Evolutionary conservation across 2,888 invertebrate species (phyloP), one percentile per base, ranked within the genome.

Genomic region (Poecilus cupreus): DNA sequence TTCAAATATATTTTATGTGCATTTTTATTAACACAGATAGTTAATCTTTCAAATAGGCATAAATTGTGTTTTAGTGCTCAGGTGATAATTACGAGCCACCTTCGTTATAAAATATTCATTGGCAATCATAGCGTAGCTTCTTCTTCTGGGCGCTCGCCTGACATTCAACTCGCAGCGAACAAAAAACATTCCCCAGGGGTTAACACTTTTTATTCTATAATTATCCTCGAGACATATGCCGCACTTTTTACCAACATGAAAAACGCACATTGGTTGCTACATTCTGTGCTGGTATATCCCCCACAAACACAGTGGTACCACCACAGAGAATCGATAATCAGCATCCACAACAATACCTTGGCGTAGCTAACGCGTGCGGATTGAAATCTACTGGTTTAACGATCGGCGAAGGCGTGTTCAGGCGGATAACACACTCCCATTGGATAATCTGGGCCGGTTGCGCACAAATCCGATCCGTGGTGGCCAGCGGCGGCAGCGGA

Each of bases 401-500:
- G 49, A 74, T 74, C 39, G 75, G 24, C 13, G 46, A 64, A 78
- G 78, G 78, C 78, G 78, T 78, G 78, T 76, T 76, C 76, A 37
- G 32, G n/a, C 54, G 76, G 76, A 76, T 76, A 76, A 88, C 86
- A 87, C 87, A 85, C 86, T 87, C 86, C 88, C 86, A 89, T 89
- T 89, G 89, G 89, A 89, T 89, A 89, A 89, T 89, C 89, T 88
- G 85, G 83, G 83, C 82, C 82, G 84, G 85, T 86, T 85, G 85
- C 87, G 87, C 87, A 88, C 89, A 89, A 89, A 89, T 89, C 89
- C 89, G 87, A 72, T 80, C 80, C 80, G 72, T 26, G 46, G 49
- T 26, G 46, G 13, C n/a, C 46, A 22, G 49, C 37, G n/a, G 78
- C 46, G 49, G 16, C 78, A 26, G 46, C 39, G 22, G 54, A 54